Percentiles rank a stretch among this genome's conserved stretches.
Evolutionary conservation across 2,797 vertebrate species (phyloP).

Genomic region (Paguma larvata): DNA sequence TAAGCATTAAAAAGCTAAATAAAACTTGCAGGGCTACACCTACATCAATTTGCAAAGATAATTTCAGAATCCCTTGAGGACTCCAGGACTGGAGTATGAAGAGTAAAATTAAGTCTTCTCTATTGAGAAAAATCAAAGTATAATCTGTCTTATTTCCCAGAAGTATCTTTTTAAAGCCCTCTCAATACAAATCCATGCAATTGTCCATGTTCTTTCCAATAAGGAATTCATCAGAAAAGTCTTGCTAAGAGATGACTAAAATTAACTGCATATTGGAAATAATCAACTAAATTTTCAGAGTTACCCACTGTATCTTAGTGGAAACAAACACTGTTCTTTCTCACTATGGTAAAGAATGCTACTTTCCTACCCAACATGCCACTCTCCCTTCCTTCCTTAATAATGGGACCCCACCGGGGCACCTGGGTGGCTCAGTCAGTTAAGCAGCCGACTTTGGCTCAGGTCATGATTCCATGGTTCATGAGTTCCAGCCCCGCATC

Average conservation of each 20-base stretch:
- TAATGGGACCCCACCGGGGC: neutral
- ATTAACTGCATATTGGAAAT: conserved; percentile 34
- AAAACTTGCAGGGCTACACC: conserved; percentile 73
- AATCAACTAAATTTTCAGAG: conserved; percentile 26
- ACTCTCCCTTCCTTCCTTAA: neutral
- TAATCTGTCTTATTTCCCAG: conserved; percentile 45
- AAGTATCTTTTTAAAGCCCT: conserved; percentile 50
- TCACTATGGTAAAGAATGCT: neutral
- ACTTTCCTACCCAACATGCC: neutral
- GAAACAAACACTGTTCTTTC: conserved; percentile 53
- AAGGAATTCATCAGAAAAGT: conserved; percentile 41
- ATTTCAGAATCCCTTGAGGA: neutral
- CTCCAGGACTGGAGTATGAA: conserved; percentile 7
- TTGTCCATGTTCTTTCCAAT: neutral
- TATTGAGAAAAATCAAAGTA: conserved; percentile 59
- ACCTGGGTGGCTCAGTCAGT: too few species aligned
- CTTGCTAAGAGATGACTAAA: conserved; percentile 14
- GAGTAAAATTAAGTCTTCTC: neutral
- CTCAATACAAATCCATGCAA: conserved; percentile 52
- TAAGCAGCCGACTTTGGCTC: too few species aligned
- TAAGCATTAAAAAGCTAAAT: conserved; percentile 74
- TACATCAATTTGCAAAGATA: conserved; percentile 70
- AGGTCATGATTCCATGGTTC: too few species aligned
- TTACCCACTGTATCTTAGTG: neutral
- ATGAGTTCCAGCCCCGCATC: too few species aligned